Evolutionary conservation across 2,888 invertebrate genomes (phyloP).

Genomic region (Dichetophora obliterata): DNA sequence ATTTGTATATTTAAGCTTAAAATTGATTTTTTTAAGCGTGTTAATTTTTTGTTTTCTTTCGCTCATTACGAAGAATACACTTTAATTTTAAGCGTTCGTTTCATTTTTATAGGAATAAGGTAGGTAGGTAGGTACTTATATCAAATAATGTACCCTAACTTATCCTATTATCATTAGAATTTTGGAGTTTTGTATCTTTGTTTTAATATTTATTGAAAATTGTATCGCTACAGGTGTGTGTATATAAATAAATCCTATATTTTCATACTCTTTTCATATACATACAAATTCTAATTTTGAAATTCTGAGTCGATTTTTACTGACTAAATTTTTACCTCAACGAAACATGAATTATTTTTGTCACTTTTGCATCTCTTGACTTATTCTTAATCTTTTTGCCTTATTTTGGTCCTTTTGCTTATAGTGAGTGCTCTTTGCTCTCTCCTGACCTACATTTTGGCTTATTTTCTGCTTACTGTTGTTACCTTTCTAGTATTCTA

Average conservation of each 20-base stretch:
- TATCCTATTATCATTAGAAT: too few species aligned
- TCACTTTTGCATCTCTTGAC: not conserved
- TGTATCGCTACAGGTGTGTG: not conserved
- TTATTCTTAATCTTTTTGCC: too few species aligned
- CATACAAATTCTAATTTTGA: not conserved
- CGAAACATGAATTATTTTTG: not conserved
- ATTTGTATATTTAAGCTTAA: constrained; percentile 7
- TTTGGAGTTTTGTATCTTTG: not conserved
- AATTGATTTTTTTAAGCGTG: not conserved
- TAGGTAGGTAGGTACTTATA: too few species aligned
- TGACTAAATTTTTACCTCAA: not conserved
- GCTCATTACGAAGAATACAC: not conserved
- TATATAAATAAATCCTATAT: constrained; percentile 15
- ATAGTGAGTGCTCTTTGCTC: not conserved
- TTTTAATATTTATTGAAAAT: constrained; percentile 14
- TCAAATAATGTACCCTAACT: too few species aligned
- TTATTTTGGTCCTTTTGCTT: not conserved
- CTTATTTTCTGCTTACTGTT: too few species aligned
- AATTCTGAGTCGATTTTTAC: not conserved
- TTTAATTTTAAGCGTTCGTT: not conserved
- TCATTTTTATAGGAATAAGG: not conserved
- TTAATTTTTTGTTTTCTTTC: constrained; percentile 9
- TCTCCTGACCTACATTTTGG: not conserved
- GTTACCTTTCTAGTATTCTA: too few species aligned
- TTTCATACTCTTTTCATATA: constrained; percentile 5